Base-by-base conservation (phyloP, 2,888 invertebrate species). In the Syrista parreyssii region DNA sequence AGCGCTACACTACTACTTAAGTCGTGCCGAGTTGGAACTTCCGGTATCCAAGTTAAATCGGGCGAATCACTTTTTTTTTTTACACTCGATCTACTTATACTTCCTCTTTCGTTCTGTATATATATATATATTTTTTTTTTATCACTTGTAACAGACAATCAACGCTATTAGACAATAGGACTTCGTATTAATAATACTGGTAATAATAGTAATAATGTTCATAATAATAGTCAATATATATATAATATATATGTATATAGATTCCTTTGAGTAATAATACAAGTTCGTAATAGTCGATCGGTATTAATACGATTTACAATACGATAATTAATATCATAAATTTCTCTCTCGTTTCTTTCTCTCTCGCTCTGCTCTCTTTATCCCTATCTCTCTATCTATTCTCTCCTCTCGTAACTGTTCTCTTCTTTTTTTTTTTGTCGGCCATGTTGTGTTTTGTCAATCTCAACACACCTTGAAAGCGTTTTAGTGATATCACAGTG, bases 401-500 rank as follows among this genome's bases (percentile, higher is more conserved):
- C 73, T 76, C 75, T 71, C 74, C 75, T 68, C 69, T 75, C 35
- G 68, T 55, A 40, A 74, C 75, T 32, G 71, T 72, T 68, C 68
- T 75, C 73, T 75, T 73, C 32, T 68, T 75, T 36, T n/a, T 36
- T n/a, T 78, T 75, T 68, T 75, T 78, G 34, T 75, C 78, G 78
- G 78, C 35, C 78, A 78, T 78, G 78, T 78, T 78, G 78, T 75
- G 30, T 75, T 75, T 85, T 80, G 77, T 87, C 87, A 88, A 88
- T 85, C 86, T 85, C 87, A 84, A 86, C 86, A 87, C 87, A 88
- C 86, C 86, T 90, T 90, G 88, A 90, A 90, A 90, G 89, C 90
- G 90, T 90, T 90, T 90, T 89, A 90, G 90, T 89, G 90, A 90
- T 90, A 90, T 90, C 90, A 90, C 90, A 90, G 90, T 90, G 90